Base-by-base conservation (phyloP, 2,113 vertebrate genomes). In the Alexandromys fortis region DNA sequence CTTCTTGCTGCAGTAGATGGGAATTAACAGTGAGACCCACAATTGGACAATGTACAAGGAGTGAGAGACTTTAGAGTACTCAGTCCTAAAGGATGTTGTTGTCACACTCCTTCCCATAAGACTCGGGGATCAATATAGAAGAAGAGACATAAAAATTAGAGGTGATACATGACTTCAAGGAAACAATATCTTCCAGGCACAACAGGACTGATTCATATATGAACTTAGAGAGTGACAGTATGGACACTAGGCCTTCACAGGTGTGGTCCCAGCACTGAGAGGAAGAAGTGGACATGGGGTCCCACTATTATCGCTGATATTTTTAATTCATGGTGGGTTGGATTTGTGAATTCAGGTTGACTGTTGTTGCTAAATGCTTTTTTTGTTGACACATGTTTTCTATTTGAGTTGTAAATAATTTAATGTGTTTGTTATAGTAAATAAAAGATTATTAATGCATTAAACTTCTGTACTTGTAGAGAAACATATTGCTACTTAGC, bases 401-500 rank as follows among this genome's bases (percentile, higher is more conserved):
- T 95, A 21, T 78, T 89, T 86, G 35, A 65, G 19, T 87, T 88
- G 70, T 47, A 78, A 52, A 79, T 93, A 92, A 68, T 83, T 52
- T 28, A 47, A 30, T 76, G 52, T 58, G 67, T 92, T 42, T 38
- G 22, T 55, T 87, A 33, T 52, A 28, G 26, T 65, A 63, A 88
- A 61, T 65, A 72, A 73, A 38, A 52, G 21, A 75, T 67, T 65
- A 58, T 72, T 83, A 68, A 77, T 89, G n/a, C 33, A 63, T 68
- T 89, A 83, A 92, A 58, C 8, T 68, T 92, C 22, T 3, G 16
- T 12, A 76, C 22, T 82, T 73, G 30, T 8, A 83, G 7, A 82
- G 14, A 82, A 92, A 73, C 61, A 63, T 28, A 17, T 58, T 58
- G 55, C n/a, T 82, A 58, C 12, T 30, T 11, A 6, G 30, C 17